Base-by-base conservation (phyloP, 1,140 invertebrate genomes). In the Lepeophtheirus salmonis region DNA sequence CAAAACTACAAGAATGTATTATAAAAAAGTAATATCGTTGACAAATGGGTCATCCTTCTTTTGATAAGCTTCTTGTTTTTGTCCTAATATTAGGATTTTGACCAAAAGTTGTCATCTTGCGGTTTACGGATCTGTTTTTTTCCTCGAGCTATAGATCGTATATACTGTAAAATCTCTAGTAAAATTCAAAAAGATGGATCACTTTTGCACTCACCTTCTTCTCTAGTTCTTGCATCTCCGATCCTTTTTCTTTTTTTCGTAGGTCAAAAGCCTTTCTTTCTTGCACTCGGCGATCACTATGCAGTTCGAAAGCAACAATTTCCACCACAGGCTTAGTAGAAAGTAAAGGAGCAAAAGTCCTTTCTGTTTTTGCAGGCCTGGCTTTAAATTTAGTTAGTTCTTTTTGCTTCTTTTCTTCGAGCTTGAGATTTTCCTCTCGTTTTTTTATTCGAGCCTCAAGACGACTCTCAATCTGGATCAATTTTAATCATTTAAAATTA, bases 291-390 rank as follows among this genome's bases (percentile, higher is more conserved):
- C 52, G 52, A 20, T 54, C 52, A 16, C 18, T 21, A 23, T 54
- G 52, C n/a, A 54, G 52, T 23, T 54, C 52, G 52, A 54, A 54
- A 23, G 20, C 23, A 24, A 24, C 20, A 2, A 54, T 54, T 20
- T 54, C 52, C 52, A 24, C 23, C 22, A 23, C n/a, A 20, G 52
- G 17, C 52, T 54, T 54, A 20, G 14, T n/a, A 23, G 20, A 24
- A 24, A 16, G 52, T 3, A 21, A 14, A 20, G 52, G 52, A 21
- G 13, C 2, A 20, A 54, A 54, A 1, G 22, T n/a, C 30, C 6
- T 6, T 10, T n/a, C 30, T 6, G 6, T 24, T 24, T 54, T 54
- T 14, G 22, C 52, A 2, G 52, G 52, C n/a, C 52, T 14, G 23
- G 52, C 52, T 20, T 54, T 54, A 24, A 54, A 54, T 4, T 21